Percentiles rank a stretch among this genome's conserved stretches.
phyloP scores from a whole-genome alignment of 1,140 invertebrate genomes.

The Pteromalus puparum region DNA sequence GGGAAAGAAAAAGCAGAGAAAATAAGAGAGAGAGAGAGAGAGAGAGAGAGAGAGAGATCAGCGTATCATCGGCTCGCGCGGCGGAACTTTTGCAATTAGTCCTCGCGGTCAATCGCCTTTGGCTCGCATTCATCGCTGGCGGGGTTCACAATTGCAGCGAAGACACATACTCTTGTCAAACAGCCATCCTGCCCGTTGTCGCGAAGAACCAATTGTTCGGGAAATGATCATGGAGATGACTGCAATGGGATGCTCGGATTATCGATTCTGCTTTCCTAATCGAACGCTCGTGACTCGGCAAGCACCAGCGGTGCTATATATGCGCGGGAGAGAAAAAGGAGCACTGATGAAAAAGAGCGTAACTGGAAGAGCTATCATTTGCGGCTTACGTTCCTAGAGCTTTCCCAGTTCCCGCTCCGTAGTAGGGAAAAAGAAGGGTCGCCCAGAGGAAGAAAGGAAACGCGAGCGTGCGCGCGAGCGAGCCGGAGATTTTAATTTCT shows the following conservation, averaged over 20 bases:
- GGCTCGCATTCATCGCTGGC: background rate
- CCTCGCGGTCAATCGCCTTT: background rate
- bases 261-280: slow-evolving; percentile 36
- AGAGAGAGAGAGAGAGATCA: too few relatives aligned
- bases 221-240: background rate
- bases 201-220: background rate
- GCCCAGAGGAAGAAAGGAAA: background rate
- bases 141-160: background rate
- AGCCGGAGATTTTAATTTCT: background rate
- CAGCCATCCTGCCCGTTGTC: background rate
- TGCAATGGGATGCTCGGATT: background rate
- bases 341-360: background rate
- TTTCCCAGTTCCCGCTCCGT: background rate
- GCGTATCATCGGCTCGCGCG: background rate
- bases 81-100: slow-evolving; percentile 30
- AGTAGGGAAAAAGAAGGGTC: background rate
- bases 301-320: too few relatives aligned
- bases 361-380: background rate
- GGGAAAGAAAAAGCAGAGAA: background rate
- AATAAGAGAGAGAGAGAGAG: background rate
- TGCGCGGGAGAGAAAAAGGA: background rate
- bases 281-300: background rate
- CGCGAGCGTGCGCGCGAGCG: background rate
- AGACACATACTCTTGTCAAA: background rate
- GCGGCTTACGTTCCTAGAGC: background rate